These are phyloP conservation scores for Euplexia lucipara DNA, from an alignment of 2,888 invertebrate genomes.

Conservation along the genomic window DNA sequence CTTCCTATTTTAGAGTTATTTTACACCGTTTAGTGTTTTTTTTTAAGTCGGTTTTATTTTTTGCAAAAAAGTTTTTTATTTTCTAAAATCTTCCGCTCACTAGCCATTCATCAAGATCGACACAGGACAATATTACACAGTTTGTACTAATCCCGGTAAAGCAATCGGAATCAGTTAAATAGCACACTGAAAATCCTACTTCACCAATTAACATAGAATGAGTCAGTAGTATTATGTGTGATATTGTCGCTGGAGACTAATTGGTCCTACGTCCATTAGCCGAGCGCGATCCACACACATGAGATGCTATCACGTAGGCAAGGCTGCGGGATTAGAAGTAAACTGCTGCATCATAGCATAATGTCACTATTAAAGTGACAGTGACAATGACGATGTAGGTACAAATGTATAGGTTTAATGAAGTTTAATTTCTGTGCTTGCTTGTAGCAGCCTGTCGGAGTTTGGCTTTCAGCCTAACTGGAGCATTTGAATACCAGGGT, in stretches of 20 bases:
- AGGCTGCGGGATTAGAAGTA: slow-evolving; percentile 38
- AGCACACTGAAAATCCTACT: slow-evolving; percentile 5
- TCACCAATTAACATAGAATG: not conserved
- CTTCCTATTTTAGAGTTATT: too few species aligned
- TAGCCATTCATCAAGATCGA: not conserved
- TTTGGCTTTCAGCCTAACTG: too few species aligned
- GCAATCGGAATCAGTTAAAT: not conserved
- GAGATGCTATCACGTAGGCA: slow-evolving; percentile 40
- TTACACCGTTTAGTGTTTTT: too few species aligned
- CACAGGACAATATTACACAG: too few species aligned
- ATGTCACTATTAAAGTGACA: slow-evolving; percentile 5
- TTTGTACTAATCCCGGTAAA: too few species aligned
- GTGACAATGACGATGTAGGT: slow-evolving; percentile 9
- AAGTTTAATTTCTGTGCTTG: too few species aligned
- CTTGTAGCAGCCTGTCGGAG: too few species aligned
- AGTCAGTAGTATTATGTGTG: slow-evolving; percentile 3
- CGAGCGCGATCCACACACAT: slow-evolving; percentile 11
- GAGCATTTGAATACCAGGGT: too few species aligned
- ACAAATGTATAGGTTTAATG: too few species aligned
- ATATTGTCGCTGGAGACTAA: slow-evolving; percentile 26
- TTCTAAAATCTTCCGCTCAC: too few species aligned
- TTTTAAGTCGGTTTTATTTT: too few species aligned
- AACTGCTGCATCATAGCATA: slow-evolving; percentile 29
- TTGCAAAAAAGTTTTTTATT: too few species aligned
- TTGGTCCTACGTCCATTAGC: slow-evolving; percentile 17